Evolutionary conservation across 2,797 vertebrate species (phyloP).

Genomic region (Halcyon chelicuti): DNA sequence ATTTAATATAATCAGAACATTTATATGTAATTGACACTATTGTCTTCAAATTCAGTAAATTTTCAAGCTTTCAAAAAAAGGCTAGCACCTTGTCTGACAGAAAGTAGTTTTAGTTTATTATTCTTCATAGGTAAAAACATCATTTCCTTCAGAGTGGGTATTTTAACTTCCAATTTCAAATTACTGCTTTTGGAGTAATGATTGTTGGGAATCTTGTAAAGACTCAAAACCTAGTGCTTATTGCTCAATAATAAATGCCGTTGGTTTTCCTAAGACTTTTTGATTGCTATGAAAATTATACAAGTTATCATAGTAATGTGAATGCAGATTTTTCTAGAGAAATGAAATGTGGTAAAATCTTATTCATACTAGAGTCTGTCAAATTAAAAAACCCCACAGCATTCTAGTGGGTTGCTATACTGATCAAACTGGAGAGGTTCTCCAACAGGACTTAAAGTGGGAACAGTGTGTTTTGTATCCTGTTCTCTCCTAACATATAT

Average conservation of each 20-base stretch:
- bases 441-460: too few species aligned
- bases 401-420: not conserved
- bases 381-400: too few species aligned
- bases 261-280: not conserved
- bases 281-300: not conserved
- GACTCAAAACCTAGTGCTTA: not conserved
- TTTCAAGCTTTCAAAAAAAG: not conserved
- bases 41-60: not conserved
- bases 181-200: not conserved
- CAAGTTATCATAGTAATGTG: not conserved
- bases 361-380: not conserved
- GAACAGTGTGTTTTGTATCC: not conserved
- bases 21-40: not conserved
- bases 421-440: not conserved
- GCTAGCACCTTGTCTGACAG: not conserved
- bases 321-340: not conserved
- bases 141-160: not conserved
- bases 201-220: not conserved
- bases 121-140: not conserved
- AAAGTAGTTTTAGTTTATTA: not conserved
- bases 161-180: slow-evolving; percentile 27
- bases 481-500: not conserved
- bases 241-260: not conserved
- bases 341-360: not conserved
- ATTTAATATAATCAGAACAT: not conserved